Base-by-base conservation (phyloP, 23 tunicate genomes). In the Ciona savignyi region DNA sequence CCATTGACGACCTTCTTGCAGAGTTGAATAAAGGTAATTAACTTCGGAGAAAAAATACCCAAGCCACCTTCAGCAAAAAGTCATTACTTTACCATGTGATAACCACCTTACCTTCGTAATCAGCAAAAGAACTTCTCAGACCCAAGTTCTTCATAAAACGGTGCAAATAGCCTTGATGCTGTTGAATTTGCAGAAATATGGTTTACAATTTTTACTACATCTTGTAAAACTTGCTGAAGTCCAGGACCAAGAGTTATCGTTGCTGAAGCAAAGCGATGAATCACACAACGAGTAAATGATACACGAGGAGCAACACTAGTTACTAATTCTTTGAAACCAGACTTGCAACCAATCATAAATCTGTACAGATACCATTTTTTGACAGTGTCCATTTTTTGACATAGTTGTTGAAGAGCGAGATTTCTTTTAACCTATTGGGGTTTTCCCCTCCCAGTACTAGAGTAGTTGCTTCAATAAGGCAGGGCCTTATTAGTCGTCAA, bases 171-270 rank as follows among this genome's bases (percentile, higher is more conserved):
- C 61, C 51, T 74, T 62, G 85, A 73, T 56, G 51, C 20, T 61
- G 74, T 23, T 75, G 79, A 72, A 70, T 78, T 78, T 26, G 65
- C 82, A 68, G 33, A 68, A 70, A 78, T 78, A 68, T 68, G 34
- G 74, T 78, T 78, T 56, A 51, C 82, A 25, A 70, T 49, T 24
- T 78, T 65, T 0, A 77, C 72, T 25, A 67, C 74, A 71, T 71
- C 62, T 71, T 34, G 65, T 34, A 69, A 78, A 33, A 78, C 82
- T 68, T 68, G 35, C 73, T 60, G 70, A 73, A 73, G 70, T 27
- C 78, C 78, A 62, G 60, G 27, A 60, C 78, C 70, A 28, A 80
- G 78, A 60, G 70, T 80, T 73, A 72, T 80, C 70, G 73, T 70
- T 11, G 70, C 70, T 34, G 73, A 70, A 35, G 75, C 75, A 68